A percentile compares a stretch with the other conserved stretches of the same genome.
Conservation (phyloP, 2,888 invertebrate genomes). For the Plemyria rubiginata region DNA sequence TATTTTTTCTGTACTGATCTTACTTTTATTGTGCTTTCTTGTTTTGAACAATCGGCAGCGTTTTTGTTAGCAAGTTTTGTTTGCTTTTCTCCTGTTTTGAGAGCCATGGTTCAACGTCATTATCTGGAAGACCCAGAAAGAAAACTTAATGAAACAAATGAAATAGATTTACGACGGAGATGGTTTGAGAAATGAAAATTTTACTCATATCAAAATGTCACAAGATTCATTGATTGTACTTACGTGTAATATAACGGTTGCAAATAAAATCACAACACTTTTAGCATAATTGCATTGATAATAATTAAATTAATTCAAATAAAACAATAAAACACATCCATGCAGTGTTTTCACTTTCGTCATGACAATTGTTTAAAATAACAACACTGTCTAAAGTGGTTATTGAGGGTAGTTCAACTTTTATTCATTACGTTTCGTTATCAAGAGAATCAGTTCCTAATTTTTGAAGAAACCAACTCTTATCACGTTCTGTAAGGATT, state of each 20-base stretch:
- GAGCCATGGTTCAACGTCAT: slow-evolving; percentile 34
- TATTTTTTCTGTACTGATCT: slow-evolving; percentile 18
- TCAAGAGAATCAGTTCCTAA: background rate
- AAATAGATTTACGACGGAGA: background rate
- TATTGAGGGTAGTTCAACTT: slow-evolving; percentile 15
- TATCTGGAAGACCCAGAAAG: slow-evolving; percentile 7
- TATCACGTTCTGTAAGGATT: no score
- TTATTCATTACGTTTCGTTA: background rate
- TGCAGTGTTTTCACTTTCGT: slow-evolving; percentile 35
- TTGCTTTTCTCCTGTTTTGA: slow-evolving; percentile 19
- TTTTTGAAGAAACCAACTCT: no score
- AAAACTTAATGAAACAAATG: background rate
- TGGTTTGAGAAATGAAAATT: background rate
- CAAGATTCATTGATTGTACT: background rate
- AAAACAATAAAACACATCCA: no score
- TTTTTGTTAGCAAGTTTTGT: slow-evolving; percentile 3
- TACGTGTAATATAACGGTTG: background rate
- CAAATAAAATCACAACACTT: background rate
- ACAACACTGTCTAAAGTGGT: background rate
- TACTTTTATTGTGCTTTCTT: slow-evolving; percentile 17
- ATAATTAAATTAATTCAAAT: background rate
- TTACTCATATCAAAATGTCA: background rate
- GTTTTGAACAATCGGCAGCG: slow-evolving; percentile 3
- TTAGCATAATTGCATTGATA: background rate
- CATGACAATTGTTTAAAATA: slow-evolving; percentile 12